A percentile compares a stretch with the other conserved stretches of the same genome.
These are phyloP conservation scores for Cheirogaleus major DNA, from an alignment of 2,797 vertebrate species.

Conservation along the genomic window DNA sequence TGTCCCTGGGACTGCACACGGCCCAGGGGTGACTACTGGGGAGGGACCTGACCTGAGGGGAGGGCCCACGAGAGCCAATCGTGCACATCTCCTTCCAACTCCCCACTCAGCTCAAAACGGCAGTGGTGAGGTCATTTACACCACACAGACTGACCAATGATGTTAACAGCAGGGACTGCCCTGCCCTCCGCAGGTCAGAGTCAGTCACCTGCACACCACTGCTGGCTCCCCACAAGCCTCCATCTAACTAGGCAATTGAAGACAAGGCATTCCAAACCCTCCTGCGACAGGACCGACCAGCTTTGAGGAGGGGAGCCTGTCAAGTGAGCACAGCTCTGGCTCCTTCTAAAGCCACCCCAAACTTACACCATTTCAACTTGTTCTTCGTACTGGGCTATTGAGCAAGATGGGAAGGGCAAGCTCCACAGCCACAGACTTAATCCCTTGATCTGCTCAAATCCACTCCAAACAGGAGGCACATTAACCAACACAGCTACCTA, in stretches of 20 bases:
- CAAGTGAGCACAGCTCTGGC: neutral
- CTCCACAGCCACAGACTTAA: neutral
- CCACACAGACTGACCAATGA: rapidly evolving
- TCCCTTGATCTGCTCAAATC: neutral
- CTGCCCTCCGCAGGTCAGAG: neutral
- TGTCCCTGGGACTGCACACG: no score
- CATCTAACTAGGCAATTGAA: rapidly evolving
- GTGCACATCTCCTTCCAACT: rapidly evolving
- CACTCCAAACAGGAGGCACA: rapidly evolving
- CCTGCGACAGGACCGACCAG: neutral
- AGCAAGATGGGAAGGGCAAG: neutral
- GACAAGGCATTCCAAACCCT: neutral
- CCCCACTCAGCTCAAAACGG: rapidly evolving
- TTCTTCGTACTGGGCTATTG: neutral
- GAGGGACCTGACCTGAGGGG: neutral
- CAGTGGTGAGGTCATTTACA: rapidly evolving
- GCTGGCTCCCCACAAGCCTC: neutral
- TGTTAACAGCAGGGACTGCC: rapidly evolving
- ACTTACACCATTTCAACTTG: neutral
- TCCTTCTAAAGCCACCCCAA: neutral
- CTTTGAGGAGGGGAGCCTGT: neutral
- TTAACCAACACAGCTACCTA: rapidly evolving
- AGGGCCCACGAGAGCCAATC: rapidly evolving
- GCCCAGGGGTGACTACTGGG: neutral
- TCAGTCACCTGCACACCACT: neutral